phyloP scores from a whole-genome alignment of 1,140 invertebrate genomes.

The Liolophura sinensis region DNA sequence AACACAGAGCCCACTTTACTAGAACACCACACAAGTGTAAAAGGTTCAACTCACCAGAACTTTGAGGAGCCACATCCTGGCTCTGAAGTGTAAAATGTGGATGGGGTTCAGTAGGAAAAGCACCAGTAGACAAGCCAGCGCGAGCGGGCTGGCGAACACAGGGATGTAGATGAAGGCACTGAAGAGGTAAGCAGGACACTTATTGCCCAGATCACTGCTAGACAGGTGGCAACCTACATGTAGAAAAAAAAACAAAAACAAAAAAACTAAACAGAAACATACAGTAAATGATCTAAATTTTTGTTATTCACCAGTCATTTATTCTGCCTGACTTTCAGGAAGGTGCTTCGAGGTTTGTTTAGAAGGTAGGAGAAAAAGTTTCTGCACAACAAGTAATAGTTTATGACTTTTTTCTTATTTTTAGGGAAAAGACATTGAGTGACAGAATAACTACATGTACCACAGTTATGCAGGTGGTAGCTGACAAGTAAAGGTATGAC shows the following conservation, averaged over 20 bases:
- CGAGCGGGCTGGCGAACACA: slow-evolving; percentile 77
- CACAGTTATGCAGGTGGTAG: too few relatives aligned
- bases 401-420: too few relatives aligned
- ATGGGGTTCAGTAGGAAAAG: slow-evolving; percentile 91
- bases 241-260: slow-evolving; percentile 20
- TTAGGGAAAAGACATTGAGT: too few relatives aligned
- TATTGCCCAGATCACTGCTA: slow-evolving; percentile 93
- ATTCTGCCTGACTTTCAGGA: too few relatives aligned
- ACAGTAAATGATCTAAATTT: too few relatives aligned
- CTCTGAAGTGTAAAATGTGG: slow-evolving; percentile 89
- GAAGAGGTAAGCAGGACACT: slow-evolving; percentile 77
- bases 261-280: too few relatives aligned
- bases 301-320: too few relatives aligned
- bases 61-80: slow-evolving; percentile 70
- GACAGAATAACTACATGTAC: too few relatives aligned
- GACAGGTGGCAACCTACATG: slow-evolving; percentile 78
- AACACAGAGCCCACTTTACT: background rate
- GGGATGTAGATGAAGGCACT: slow-evolving; percentile 86
- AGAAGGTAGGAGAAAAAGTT: too few relatives aligned
- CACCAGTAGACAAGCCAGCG: slow-evolving; percentile 83
- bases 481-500: too few relatives aligned
- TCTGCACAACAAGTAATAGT: too few relatives aligned
- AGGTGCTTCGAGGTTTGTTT: too few relatives aligned
- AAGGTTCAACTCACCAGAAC: slow-evolving; percentile 59
- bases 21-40: background rate